Percentiles rank a stretch among this genome's conserved stretches.
phyloP scores from a whole-genome alignment of 2,797 vertebrate genomes.

The Microchirus variegatus region DNA sequence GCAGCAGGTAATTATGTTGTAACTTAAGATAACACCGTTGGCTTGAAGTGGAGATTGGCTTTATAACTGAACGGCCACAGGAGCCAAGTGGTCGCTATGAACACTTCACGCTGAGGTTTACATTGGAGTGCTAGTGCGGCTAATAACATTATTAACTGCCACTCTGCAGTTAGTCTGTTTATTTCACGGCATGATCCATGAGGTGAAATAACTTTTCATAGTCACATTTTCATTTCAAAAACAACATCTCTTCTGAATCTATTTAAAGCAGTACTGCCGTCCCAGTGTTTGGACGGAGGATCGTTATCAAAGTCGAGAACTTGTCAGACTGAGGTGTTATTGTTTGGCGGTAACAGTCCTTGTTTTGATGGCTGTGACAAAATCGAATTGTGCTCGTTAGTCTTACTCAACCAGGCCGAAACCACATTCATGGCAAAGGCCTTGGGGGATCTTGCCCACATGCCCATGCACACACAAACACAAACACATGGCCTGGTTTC shows the following conservation, averaged over 20 bases:
- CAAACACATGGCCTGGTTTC: conserved; percentile 25
- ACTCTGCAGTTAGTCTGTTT: conserved; percentile 10
- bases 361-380: conserved; percentile 34
- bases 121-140: conserved; percentile 27
- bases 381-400: conserved; percentile 36
- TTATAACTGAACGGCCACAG: conserved; percentile 6
- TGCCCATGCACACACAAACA: conserved; percentile 40
- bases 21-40: conserved; percentile 42
- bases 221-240: conserved; percentile 34
- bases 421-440: conserved; percentile 48
- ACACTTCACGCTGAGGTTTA: conserved; percentile 41
- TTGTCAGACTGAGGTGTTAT: conserved; percentile 32
- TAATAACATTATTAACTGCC: conserved; percentile 23
- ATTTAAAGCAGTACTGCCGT: conserved; percentile 19
- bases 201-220: conserved; percentile 24
- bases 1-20: conserved; percentile 62
- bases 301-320: conserved; percentile 17
- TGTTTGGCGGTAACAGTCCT: conserved; percentile 33
- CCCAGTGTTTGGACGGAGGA: conserved; percentile 22
- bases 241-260: conserved; percentile 11
- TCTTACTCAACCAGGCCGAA: conserved; percentile 44
- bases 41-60: conserved; percentile 51
- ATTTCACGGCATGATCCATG: conserved; percentile 22
- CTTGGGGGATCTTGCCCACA: conserved; percentile 35
- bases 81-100: conserved; percentile 41